A percentile compares a stretch with the other conserved stretches of the same genome.
Evolutionary conservation across 2,113 vertebrate species (phyloP).

Genomic region (Eurystomus gularis): DNA sequence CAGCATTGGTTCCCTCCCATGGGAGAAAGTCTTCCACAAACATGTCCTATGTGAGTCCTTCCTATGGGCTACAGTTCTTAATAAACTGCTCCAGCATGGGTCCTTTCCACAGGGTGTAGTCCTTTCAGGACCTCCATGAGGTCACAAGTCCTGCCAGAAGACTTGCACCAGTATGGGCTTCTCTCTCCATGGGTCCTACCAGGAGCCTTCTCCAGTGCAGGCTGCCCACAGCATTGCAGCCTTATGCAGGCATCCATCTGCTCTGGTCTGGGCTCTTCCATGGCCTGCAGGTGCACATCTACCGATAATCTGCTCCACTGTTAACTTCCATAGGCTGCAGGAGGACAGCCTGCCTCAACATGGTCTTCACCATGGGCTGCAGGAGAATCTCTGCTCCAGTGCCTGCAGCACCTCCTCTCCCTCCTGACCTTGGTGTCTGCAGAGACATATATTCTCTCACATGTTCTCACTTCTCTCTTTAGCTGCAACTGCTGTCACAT

Average conservation of each 20-base stretch:
- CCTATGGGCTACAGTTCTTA: neutral
- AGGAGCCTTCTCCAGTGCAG: neutral
- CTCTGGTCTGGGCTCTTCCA: neutral
- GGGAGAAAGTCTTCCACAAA: neutral
- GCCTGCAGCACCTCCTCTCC: neutral
- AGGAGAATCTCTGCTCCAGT: neutral
- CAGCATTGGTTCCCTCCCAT: neutral
- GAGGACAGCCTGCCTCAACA: neutral
- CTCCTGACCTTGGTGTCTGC: neutral
- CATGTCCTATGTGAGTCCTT: neutral
- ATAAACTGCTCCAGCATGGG: neutral
- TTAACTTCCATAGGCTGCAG: neutral
- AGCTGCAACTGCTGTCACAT: neutral
- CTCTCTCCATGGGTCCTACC: neutral
- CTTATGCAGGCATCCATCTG: neutral
- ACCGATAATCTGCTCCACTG: no score
- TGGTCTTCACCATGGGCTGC: no score
- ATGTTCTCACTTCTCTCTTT: neutral
- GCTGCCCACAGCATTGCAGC: neutral
- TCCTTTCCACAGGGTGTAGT: neutral
- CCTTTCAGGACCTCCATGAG: neutral
- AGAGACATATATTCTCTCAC: neutral
- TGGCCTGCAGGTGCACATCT: neutral
- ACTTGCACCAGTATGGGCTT: neutral
- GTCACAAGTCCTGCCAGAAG: neutral